phyloP scores from a whole-genome alignment of 1,140 invertebrate species.

The Orius insidiosus region DNA sequence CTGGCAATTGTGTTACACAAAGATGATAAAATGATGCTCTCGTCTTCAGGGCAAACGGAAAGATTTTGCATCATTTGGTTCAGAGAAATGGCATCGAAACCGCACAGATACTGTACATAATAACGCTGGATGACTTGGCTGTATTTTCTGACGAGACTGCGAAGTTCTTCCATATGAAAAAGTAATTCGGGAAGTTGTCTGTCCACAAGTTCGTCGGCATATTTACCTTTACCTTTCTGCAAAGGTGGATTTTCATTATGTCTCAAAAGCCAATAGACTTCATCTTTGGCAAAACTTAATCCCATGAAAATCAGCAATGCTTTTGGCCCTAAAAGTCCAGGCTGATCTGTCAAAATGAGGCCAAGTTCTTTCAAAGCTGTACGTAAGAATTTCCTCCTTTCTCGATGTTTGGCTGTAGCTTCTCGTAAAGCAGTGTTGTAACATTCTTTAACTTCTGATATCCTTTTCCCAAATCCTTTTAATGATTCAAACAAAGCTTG shows the following conservation, averaged over 20 bases:
- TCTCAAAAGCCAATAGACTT: slow-evolving; percentile 89
- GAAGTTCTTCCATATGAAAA: slow-evolving; percentile 95
- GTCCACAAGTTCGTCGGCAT: slow-evolving; percentile 77
- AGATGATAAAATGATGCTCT: slow-evolving; percentile 84
- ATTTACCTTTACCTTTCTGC: slow-evolving; percentile 67
- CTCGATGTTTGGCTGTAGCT: slow-evolving; percentile 63
- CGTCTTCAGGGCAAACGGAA: slow-evolving; percentile 78
- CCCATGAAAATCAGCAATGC: slow-evolving; percentile 94
- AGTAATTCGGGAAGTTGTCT: slow-evolving; percentile 90
- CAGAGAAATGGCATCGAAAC: slow-evolving; percentile 84
- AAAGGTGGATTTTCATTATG: slow-evolving; percentile 90
- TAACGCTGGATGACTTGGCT: slow-evolving; percentile 95
- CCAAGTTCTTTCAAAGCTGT: slow-evolving; percentile 90
- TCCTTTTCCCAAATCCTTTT: slow-evolving; percentile 84
- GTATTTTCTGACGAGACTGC: slow-evolving; percentile 76
- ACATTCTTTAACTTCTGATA: slow-evolving; percentile 87
- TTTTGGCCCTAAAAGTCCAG: slow-evolving; percentile 90
- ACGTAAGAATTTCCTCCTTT: slow-evolving; percentile 88
- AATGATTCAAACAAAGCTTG: slow-evolving; percentile 85
- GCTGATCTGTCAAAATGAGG: slow-evolving; percentile 91
- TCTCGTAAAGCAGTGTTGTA: slow-evolving; percentile 79
- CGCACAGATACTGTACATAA: slow-evolving; percentile 90
- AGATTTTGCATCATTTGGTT: slow-evolving; percentile 82
- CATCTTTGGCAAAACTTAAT: slow-evolving; percentile 84
- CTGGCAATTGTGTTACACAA: slow-evolving; percentile 77